A percentile compares a stretch with the other conserved stretches of the same genome.
Evolutionary conservation across 2,797 vertebrate species (phyloP).

Genomic region (Clarias pachynema): DNA sequence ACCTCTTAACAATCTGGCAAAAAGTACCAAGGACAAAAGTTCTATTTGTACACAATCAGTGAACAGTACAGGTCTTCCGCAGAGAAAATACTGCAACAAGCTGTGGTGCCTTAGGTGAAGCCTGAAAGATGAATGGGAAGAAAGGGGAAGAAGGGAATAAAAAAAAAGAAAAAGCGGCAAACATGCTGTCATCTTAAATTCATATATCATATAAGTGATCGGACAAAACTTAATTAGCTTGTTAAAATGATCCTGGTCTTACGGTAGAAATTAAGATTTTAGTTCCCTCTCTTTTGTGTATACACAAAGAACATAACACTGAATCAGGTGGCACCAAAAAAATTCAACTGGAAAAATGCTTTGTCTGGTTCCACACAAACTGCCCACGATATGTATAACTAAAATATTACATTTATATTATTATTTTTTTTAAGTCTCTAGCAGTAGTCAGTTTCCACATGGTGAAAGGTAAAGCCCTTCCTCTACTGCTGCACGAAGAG

Average conservation of each 20-base stretch:
- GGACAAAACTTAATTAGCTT: neutral
- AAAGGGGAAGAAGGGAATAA: neutral
- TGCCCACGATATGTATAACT: neutral
- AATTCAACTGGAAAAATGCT: neutral
- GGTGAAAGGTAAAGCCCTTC: slow-evolving; percentile 56
- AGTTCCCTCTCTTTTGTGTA: neutral
- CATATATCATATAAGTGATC: neutral
- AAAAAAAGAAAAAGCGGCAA: neutral
- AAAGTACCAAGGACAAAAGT: neutral
- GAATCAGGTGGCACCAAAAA: neutral
- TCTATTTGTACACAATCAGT: neutral
- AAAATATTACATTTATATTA: neutral
- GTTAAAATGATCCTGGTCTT: neutral
- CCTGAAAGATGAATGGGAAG: neutral
- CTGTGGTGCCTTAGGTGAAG: neutral
- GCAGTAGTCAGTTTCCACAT: neutral
- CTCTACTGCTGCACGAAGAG: slow-evolving; percentile 49
- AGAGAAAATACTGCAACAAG: slow-evolving; percentile 6
- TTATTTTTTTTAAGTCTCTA: neutral
- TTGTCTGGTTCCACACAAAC: neutral
- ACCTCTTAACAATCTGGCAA: neutral
- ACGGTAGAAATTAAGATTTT: neutral
- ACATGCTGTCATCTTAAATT: neutral
- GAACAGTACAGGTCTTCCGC: neutral
- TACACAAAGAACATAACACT: neutral